Conservation (phyloP, 2,113 vertebrate species). For the Myxocyprinus asiaticus region DNA sequence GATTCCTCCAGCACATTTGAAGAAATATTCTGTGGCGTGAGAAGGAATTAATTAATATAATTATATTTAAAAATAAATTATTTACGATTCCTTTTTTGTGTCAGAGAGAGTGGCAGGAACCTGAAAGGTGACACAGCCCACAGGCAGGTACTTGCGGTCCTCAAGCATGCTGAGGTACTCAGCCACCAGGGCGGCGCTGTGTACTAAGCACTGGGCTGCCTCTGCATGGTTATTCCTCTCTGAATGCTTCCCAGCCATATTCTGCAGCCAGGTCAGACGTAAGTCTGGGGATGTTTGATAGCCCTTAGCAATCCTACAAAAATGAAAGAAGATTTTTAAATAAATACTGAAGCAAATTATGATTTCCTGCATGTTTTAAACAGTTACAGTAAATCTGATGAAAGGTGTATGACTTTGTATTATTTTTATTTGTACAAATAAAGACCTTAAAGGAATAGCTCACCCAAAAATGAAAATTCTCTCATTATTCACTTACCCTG, state of each 20-base stretch:
- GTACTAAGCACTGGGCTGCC: constrained; percentile 94
- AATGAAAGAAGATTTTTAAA: not conserved
- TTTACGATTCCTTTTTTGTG: not conserved
- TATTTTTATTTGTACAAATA: not conserved
- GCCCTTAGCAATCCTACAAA: constrained; percentile 91
- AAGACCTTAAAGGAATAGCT: no score
- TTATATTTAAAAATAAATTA: not conserved
- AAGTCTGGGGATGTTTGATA: constrained; percentile 98
- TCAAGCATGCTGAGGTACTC: constrained; percentile 98
- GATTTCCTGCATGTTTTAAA: not conserved
- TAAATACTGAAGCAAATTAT: not conserved
- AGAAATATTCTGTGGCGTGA: constrained; percentile 86
- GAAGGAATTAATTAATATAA: not conserved
- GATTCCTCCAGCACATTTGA: constrained; percentile 98
- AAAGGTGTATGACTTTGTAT: not conserved
- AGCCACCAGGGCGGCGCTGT: constrained; percentile 96
- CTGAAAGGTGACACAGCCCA: constrained; percentile 98
- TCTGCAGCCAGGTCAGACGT: constrained; percentile 95
- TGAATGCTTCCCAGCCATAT: constrained; percentile 98
- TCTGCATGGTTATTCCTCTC: constrained; percentile 96
- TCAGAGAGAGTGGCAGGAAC: constrained; percentile 59
- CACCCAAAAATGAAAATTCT: no score
- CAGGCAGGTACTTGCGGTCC: constrained; percentile 97
- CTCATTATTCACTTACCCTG: no score
- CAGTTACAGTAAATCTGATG: no score